Evolutionary conservation across 2,113 vertebrate genomes (phyloP), one percentile per base, ranked within the genome.

Genomic region (Charina bottae): DNA sequence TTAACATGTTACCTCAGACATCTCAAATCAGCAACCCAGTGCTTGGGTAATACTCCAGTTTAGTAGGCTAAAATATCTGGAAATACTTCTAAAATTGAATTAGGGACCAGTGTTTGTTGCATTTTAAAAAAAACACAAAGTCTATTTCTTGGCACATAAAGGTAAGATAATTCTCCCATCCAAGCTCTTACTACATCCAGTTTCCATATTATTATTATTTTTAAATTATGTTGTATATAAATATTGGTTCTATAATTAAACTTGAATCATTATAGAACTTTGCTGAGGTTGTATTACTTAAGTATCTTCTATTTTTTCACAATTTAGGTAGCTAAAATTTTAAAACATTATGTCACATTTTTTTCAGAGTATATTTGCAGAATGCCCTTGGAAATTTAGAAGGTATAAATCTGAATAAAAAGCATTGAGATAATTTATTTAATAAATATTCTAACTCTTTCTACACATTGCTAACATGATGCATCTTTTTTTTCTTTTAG

Each of bases 401-500:
- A 33, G 91, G 37, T 37, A 21, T 90, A 93, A 83, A 33, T 42
- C 90, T 58, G 11, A 58, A 62, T 23, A 62, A 1, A 13, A 49
- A 6, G 49, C 4, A 49, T 6, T 49, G 6, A 49, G 49, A 49
- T 49, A 49, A 49, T 49, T 5, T 49, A 49, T 49, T 49, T 49
- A 49, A 49, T 6, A 49, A 49, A 49, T 49, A 49, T 49, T 49
- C 42, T 42, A 42, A 42, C 42, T 42, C 0, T 49, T 49, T 49
- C 5, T 49, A 49, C 6, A 49, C 49, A 49, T 49, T 49, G 49
- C 49, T 49, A 49, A 49, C 49, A 49, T 42, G 42, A 49, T 49
- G 49, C 49, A 49, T 49, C 33, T 42, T 21, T 42, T 59, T 87
- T 91, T 94, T 93, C 84, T 91, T 95, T 93, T 90, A 33, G 78